Conservation (phyloP, 2,797 vertebrate species). For the Chaunax sp. region DNA sequence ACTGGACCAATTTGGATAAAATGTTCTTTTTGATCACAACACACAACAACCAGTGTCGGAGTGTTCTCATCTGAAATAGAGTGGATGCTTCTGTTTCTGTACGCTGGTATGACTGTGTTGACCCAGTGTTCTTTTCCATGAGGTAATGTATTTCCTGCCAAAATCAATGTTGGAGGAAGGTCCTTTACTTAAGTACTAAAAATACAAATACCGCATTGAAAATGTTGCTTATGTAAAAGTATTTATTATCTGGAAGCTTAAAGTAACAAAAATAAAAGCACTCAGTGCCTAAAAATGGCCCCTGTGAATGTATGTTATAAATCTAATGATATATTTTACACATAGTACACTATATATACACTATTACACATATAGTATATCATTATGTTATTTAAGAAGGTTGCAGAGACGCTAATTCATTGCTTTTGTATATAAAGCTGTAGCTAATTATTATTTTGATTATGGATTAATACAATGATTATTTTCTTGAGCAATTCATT, state of each 20-base stretch:
- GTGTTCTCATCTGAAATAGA: slow-evolving; percentile 19
- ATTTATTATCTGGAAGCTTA: too few species aligned
- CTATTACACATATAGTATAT: too few species aligned
- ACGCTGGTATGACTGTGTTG: neutral
- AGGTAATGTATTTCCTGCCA: slow-evolving; percentile 24
- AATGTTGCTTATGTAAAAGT: neutral
- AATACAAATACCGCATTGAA: neutral
- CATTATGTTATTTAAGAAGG: too few species aligned
- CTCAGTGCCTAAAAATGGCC: neutral
- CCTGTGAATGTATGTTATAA: too few species aligned
- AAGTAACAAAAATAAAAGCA: neutral
- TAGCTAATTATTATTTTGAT: too few species aligned
- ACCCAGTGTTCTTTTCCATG: slow-evolving; percentile 31
- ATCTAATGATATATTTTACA: too few species aligned
- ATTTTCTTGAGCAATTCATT: too few species aligned
- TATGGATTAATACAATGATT: too few species aligned
- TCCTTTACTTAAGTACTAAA: neutral
- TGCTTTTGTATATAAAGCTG: too few species aligned
- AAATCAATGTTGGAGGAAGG: neutral
- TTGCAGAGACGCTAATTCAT: too few species aligned
- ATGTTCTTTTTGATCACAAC: slow-evolving; percentile 16
- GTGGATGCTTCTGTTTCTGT: slow-evolving; percentile 21
- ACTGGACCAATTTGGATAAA: slow-evolving; percentile 11
- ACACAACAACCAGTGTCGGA: slow-evolving; percentile 31
- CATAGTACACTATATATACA: too few species aligned